phyloP scores from a whole-genome alignment of 2,888 invertebrate genomes.

The Alsophila aescularia region DNA sequence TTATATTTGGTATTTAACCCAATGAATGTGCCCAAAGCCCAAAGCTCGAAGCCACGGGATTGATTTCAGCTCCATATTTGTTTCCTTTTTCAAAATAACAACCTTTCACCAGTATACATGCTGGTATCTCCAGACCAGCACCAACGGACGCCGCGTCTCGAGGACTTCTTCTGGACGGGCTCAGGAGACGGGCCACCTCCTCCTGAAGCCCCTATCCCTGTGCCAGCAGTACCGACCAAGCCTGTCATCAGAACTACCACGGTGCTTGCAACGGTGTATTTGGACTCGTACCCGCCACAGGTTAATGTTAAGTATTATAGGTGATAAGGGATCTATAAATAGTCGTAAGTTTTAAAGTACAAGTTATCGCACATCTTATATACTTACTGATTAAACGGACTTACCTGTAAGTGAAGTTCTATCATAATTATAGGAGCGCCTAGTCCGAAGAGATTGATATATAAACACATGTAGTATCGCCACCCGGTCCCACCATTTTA shows the following conservation, averaged over 20 bases:
- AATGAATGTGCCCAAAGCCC: no score
- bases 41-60: no score
- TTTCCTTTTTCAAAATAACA: no score
- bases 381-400: no score
- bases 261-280: conserved; percentile 88
- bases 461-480: no score
- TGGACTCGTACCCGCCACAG: conserved; percentile 82
- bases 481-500: no score
- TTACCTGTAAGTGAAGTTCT: no score
- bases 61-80: no score
- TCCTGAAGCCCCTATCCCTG: conserved; percentile 77
- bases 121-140: conserved; percentile 73
- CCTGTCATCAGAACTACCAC: conserved; percentile 87
- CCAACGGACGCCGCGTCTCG: conserved; percentile 84
- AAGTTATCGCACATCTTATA: no score
- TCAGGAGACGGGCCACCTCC: conserved; percentile 91
- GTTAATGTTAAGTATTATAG: conserved; percentile 51
- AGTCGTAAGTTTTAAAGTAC: conserved; percentile 30
- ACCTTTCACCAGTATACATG: conserved; percentile 62
- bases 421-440: no score
- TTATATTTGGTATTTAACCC: no score
- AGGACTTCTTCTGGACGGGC: conserved; percentile 96
- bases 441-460: no score
- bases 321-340: conserved; percentile 8
- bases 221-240: conserved; percentile 64